Base-by-base conservation (phyloP, 2,113 vertebrate genomes). In the Bucco capensis region DNA sequence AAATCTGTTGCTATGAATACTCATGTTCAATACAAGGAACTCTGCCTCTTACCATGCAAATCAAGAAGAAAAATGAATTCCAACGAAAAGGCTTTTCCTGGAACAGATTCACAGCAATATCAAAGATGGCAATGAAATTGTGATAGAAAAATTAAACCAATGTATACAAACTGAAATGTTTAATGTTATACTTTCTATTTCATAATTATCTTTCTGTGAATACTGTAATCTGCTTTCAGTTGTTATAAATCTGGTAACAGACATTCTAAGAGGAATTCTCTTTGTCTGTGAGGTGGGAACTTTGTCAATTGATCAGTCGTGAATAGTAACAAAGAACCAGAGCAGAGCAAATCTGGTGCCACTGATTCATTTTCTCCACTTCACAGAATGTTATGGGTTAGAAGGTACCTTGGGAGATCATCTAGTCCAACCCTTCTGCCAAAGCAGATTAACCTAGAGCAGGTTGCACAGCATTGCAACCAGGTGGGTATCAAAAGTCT, bases 11-110 rank as follows among this genome's bases (percentile, higher is more conserved):
- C 7, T 78, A 28, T 92, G 65, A 75, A 93, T 64, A 47, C 50
- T 94, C 73, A 78, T 44, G 18, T 90, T 96, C 67, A 76, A 90
- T 54, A 62, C 53, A 90, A 85, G 69, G 88, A 93, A 93, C 88
- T 96, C 44, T 89, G 76, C 50, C 61, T 92, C 73, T 90, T 82
- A 58, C 85, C 22, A 35, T 70, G 64, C 46, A 90, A 84, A 86
- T 76, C 46, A 85, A 38, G 80, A 78, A 67, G 35, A 82, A 71
- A 93, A 94, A 94, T 28, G 2, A 57, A 73, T 84, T 86, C 11
- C 69, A 86, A 90, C 78, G 81, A 58, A 77, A 83, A 71, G 16
- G 21, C 57, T 91, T 92, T 92, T 44, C 73, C 91, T 50, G 42
- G 46, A 72, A 47, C n/a, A 81, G 6, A 17, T 89, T 70, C 89